Conservation (phyloP, 2,888 invertebrate genomes). For the Hirtodrosophila alboralis region DNA sequence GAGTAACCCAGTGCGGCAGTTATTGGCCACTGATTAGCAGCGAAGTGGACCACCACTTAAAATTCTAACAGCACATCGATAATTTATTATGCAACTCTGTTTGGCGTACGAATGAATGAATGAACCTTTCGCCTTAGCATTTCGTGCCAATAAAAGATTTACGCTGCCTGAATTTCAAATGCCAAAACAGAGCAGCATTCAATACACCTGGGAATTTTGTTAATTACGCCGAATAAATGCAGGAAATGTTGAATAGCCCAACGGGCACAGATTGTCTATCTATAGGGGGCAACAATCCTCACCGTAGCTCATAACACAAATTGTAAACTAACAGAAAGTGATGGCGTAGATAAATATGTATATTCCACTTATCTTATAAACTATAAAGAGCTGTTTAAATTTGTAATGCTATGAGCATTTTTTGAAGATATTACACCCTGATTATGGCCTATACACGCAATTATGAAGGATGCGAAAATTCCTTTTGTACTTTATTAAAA, state of each 20-base stretch:
- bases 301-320: constrained; percentile 44
- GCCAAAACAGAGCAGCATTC: constrained; percentile 32
- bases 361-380: not conserved
- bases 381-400: not conserved
- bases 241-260: constrained; percentile 51
- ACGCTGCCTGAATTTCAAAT: constrained; percentile 72
- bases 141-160: constrained; percentile 76
- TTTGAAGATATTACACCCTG: constrained; percentile 1
- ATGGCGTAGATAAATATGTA: no score
- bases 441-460: constrained; percentile 13
- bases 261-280: constrained; percentile 21
- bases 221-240: constrained; percentile 76
- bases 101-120: constrained; percentile 34
- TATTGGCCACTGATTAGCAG: constrained; percentile 64
- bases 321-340: constrained; percentile 9
- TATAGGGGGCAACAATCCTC: constrained; percentile 10
- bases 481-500: constrained; percentile 66
- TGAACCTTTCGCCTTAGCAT: constrained; percentile 65
- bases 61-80: constrained; percentile 65
- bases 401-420: not conserved
- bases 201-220: constrained; percentile 75
- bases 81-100: constrained; percentile 73
- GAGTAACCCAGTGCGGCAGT: not conserved
- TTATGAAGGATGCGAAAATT: constrained; percentile 49
- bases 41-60: constrained; percentile 42